These are phyloP conservation scores for Myiothlypis chrysogaster DNA, from an alignment of 2,797 vertebrate genomes.

Conservation along the genomic window DNA sequence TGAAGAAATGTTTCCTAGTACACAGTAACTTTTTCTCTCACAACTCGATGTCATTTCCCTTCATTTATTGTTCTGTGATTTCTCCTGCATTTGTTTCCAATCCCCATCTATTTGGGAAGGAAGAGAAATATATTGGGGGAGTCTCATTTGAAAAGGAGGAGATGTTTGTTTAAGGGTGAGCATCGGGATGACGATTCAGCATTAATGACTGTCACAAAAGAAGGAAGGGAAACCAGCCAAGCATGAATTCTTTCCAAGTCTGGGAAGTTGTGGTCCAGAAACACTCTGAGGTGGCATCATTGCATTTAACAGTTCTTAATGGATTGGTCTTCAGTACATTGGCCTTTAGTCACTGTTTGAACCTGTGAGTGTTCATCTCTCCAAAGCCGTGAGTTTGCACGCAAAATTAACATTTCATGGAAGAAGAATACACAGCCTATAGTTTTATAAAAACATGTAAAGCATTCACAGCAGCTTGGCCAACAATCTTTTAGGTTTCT, in stretches of 20 bases:
- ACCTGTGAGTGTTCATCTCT: neutral
- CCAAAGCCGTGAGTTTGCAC: neutral
- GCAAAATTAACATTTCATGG: neutral
- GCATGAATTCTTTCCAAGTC: neutral
- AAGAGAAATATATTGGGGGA: neutral
- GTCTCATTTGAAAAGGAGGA: neutral
- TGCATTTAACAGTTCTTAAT: neutral
- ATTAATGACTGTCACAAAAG: neutral
- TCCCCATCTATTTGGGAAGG: neutral
- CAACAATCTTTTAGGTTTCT: neutral
- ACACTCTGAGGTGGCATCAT: neutral
- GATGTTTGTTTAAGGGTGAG: neutral
- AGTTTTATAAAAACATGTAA: neutral
- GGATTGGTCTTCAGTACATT: neutral
- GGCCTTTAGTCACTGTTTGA: neutral
- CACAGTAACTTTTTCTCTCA: neutral
- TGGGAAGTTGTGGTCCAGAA: neutral
- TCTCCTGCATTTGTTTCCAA: neutral
- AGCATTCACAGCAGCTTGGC: neutral
- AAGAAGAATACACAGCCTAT: neutral
- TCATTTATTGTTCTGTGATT: neutral
- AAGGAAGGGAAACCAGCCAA: neutral
- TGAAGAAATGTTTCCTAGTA: neutral
- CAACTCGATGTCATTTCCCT: neutral
- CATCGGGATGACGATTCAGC: neutral